Evolutionary conservation across 1,140 invertebrate species (phyloP), one percentile per base, ranked within the genome.

Genomic region (Drosophila carrolli): DNA sequence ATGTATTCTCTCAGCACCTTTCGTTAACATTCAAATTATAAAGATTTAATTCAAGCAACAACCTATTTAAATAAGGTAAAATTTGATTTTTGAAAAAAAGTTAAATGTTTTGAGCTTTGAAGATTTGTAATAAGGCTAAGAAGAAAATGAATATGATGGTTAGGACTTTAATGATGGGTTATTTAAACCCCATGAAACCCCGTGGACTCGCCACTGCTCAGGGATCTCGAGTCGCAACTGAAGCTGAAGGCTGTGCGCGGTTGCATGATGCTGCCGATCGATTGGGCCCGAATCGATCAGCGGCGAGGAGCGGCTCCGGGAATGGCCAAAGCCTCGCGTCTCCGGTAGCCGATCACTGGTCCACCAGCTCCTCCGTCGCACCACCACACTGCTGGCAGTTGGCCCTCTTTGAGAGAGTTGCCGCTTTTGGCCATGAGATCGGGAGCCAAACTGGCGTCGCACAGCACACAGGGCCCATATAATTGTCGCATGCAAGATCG

Each of bases 191-290:
- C 43, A 27, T 11, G 3, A 10, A 56, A 35, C 53, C 55, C 46
- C 38, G 19, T 50, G 29, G 32, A 13, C n/a, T 4, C 29, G 41
- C 38, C 60, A 6, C 55, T 62, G 60, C 14, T 0, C 5, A 7
- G 4, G 8, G 5, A n/a, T 62, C 14, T 57, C n/a, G 14, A 40
- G 11, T 59, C 27, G 37, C 4, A 59, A 50, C 32, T 43, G 48
- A 37, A 32, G 19, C 40, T 56, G 61, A 41, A 57, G 65, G 81
- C 76, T 88, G 81, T 91, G 89, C 89, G 84, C 89, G 89, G 89
- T 91, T 91, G 89, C 89, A 91, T 91, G 89, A 91, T 91, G 89
- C 78, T 77, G 84, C 61, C 80, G 80, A 91, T 88, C 89, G 89
- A 91, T 91, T 83, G 83, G 85, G 65, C 32, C 50, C 62, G 73